Conservation (phyloP, 1,140 invertebrate genomes). For the Procambarus virginalis region DNA sequence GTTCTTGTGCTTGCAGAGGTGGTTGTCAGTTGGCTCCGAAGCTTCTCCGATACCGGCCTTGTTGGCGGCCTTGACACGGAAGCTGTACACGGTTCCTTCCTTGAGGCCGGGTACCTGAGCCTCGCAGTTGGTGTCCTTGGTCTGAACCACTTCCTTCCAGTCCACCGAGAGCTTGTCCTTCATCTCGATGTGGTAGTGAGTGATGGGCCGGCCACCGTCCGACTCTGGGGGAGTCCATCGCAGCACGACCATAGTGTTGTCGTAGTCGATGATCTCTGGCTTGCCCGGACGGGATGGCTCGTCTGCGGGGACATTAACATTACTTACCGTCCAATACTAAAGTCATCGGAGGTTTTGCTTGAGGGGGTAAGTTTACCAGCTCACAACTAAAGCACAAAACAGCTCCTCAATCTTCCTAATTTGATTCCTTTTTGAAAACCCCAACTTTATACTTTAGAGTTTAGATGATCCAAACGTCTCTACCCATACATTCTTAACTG, state of each 20-base stretch:
- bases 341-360: too few species aligned
- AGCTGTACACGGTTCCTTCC: slow-evolving; percentile 95
- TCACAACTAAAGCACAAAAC: too few species aligned
- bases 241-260: slow-evolving; percentile 90
- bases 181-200: slow-evolving; percentile 95
- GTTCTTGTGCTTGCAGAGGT: slow-evolving; percentile 93
- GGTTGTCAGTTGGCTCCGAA: slow-evolving; percentile 93
- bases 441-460: too few species aligned
- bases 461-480: too few species aligned
- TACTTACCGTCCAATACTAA: too few species aligned
- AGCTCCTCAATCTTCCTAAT: too few species aligned
- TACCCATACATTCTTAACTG: too few species aligned
- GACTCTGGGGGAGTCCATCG: slow-evolving; percentile 92
- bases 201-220: slow-evolving; percentile 96
- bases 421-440: too few species aligned
- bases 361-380: too few species aligned
- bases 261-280: slow-evolving; percentile 94
- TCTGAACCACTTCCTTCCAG: slow-evolving; percentile 91
- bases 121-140: slow-evolving; percentile 84
- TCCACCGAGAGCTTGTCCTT: slow-evolving; percentile 91
- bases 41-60: slow-evolving; percentile 90
- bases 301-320: slow-evolving; percentile 76
- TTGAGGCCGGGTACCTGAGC: slow-evolving; percentile 90
- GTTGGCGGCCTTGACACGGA: slow-evolving; percentile 92
- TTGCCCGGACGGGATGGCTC: slow-evolving; percentile 91